Base-by-base conservation (phyloP, 2,888 invertebrate species). In the Brachypterus glaber region DNA sequence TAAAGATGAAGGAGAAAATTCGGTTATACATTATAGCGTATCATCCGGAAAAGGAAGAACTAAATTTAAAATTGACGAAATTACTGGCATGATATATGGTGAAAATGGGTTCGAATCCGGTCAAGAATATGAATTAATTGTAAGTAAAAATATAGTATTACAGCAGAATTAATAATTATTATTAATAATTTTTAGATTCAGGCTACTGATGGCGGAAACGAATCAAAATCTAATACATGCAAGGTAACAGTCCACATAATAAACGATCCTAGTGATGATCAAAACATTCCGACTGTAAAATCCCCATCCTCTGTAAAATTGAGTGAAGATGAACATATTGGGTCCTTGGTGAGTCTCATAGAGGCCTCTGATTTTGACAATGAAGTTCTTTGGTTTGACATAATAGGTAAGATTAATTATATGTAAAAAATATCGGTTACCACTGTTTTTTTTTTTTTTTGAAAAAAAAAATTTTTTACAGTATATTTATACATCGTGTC, bases 321-420 rank as follows among this genome's bases (percentile, higher is more conserved):
- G 26, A 87, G 89, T 21, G 90, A 90, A 68, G 82, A 80, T 51
- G 93, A 93, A 66, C 75, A 76, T 52, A 82, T 90, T 24, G 92
- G 92, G 15, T 87, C 84, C 66, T 72, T 90, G 48, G 86, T 96
- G 2, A 77, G 86, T 33, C 75, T 89, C 42, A 74, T 95, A 54
- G 83, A 87, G 57, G 93, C 92, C 4, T 68, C 72, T 26, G 93
- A 95, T 67, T 78, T 79, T 36, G 93, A 95, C 60, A 79, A 79
- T 30, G 89, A 93, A 60, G 72, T 79, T 41, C 70, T 97, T 49
- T 95, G 91, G 86, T 96, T 85, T 65, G 83, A 86, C 57, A 93
- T 97, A 47, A 76, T 80, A 41, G 83, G 86, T 87, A 63, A 69
- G 80, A n/a, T n/a, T n/a, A n/a, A n/a, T n/a, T n/a, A n/a, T n/a